phyloP scores from a whole-genome alignment of 2,113 vertebrate genomes.

The Burhinus oedicnemus region DNA sequence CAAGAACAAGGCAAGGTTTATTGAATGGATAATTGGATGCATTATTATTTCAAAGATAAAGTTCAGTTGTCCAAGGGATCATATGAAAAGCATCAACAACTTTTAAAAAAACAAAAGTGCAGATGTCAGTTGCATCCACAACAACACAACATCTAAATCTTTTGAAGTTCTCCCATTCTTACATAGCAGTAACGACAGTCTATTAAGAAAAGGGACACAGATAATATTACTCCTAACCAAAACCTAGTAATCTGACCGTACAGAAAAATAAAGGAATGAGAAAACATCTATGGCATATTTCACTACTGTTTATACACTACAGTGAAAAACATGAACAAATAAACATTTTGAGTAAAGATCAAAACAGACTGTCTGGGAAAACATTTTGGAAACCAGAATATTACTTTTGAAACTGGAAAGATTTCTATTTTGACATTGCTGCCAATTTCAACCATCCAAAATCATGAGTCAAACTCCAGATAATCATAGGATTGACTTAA shows the following conservation, averaged over 20 bases:
- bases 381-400: neutral
- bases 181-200: neutral
- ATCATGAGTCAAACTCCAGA: neutral
- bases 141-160: neutral
- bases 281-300: neutral
- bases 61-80: neutral
- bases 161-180: neutral
- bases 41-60: neutral
- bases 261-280: neutral
- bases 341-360: neutral
- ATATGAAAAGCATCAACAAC: neutral
- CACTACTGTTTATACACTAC: neutral
- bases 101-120: neutral
- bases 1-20: neutral
- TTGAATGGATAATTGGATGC: neutral
- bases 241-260: neutral
- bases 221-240: neutral
- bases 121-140: neutral
- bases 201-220: neutral
- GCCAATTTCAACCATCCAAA: neutral
- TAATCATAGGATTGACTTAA: neutral
- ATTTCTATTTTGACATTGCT: neutral
- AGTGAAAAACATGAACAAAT: neutral
- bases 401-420: neutral
- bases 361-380: neutral